A percentile compares a stretch with the other conserved stretches of the same genome.
These are phyloP conservation scores for Geopemphigus sp. DNA, from an alignment of 1,140 invertebrate genomes.

Conservation along the genomic window DNA sequence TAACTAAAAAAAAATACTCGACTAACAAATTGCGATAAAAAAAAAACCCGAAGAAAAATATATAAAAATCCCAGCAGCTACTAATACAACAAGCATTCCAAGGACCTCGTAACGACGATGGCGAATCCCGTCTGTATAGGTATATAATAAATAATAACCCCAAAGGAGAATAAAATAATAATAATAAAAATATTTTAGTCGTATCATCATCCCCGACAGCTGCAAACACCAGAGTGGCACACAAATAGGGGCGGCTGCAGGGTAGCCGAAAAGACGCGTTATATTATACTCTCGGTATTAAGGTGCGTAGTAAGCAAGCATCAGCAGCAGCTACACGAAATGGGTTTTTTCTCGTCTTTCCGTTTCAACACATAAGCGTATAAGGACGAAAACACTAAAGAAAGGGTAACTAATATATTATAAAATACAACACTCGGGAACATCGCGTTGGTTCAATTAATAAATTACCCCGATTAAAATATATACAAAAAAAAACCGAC, in stretches of 20 bases:
- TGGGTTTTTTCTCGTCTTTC: background rate
- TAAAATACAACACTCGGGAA: background rate
- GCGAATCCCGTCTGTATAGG: background rate
- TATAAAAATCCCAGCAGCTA: too few species aligned
- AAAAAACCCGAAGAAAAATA: too few species aligned
- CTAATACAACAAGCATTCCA: background rate
- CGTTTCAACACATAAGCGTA: background rate
- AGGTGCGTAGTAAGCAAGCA: background rate
- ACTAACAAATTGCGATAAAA: background rate
- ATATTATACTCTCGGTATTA: conserved; percentile 1
- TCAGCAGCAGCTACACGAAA: background rate
- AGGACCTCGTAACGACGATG: background rate
- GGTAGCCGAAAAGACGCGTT: background rate
- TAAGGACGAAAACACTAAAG: background rate
- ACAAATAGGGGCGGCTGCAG: background rate
- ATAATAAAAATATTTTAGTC: conserved; percentile 15
- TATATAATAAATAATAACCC: background rate
- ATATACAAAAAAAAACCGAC: background rate
- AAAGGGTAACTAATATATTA: background rate
- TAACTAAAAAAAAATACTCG: too few species aligned
- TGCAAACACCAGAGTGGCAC: conserved; percentile 13
- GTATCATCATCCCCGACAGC: conserved; percentile 28
- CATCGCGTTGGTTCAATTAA: background rate
- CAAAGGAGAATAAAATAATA: background rate
- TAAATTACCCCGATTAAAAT: background rate